Evolutionary conservation across 2,113 vertebrate species (phyloP).

Genomic region (Penelope pileata): DNA sequence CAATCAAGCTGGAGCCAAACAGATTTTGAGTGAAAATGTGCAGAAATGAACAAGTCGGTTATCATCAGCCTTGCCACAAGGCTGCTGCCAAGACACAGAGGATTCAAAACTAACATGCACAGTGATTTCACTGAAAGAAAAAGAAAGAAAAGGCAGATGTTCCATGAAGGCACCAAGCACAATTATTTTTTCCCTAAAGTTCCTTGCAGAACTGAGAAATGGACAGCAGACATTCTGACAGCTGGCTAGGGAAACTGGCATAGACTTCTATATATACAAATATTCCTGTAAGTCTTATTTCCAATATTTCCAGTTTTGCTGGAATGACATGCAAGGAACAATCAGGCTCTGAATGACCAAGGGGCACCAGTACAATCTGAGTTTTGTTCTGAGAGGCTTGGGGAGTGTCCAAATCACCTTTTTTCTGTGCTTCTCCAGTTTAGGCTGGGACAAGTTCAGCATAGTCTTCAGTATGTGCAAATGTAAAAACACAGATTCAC

Average conservation of each 20-base stretch:
- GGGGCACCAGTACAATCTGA: not conserved
- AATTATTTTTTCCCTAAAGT: not conserved
- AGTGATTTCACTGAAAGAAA: not conserved
- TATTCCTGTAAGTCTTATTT: not conserved
- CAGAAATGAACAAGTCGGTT: not conserved
- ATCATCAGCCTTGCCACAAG: not conserved
- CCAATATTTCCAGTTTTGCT: not conserved
- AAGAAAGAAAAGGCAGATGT: not conserved
- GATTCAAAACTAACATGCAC: constrained; percentile 9
- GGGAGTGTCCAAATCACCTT: not conserved
- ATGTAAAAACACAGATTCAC: not conserved
- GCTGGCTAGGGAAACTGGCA: not conserved
- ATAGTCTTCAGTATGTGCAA: not conserved
- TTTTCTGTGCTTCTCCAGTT: not conserved
- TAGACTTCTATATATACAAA: not conserved
- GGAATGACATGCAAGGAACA: not conserved
- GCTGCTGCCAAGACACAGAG: constrained; percentile 38
- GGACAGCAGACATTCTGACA: not conserved
- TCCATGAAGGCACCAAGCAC: not conserved
- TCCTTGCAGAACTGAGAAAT: not conserved
- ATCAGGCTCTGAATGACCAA: not conserved
- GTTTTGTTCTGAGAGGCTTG: not conserved
- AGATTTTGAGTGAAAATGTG: constrained; percentile 3
- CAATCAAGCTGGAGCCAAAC: not conserved
- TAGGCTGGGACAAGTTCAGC: not conserved